Conservation (phyloP, 2,888 invertebrate species). For the Nineta flava region DNA sequence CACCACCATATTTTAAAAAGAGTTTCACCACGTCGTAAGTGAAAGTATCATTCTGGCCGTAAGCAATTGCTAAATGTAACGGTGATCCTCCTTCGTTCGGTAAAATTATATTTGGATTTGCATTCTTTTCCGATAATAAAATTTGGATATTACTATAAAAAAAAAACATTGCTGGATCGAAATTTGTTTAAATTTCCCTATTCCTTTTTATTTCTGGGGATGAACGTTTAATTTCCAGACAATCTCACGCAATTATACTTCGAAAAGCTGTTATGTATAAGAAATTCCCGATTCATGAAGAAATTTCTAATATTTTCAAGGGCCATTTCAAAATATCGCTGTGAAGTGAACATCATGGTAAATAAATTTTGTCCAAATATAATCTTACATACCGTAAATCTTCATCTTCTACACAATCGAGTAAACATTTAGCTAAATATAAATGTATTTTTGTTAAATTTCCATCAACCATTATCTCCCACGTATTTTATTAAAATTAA, state of each 20-base stretch:
- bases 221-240: too few relatives aligned
- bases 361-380: too few relatives aligned
- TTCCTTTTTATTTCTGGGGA: too few relatives aligned
- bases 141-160: slow-evolving; percentile 28
- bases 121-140: slow-evolving; percentile 31
- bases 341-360: too few relatives aligned
- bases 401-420: slow-evolving; percentile 46
- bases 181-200: too few relatives aligned
- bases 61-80: slow-evolving; percentile 56
- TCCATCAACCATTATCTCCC: not conserved
- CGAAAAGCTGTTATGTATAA: too few relatives aligned
- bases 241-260: too few relatives aligned
- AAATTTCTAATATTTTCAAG: too few relatives aligned
- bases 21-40: slow-evolving; percentile 45
- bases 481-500: too few relatives aligned
- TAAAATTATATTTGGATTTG: slow-evolving; percentile 53
- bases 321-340: too few relatives aligned
- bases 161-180: too few relatives aligned
- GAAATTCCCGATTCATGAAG: too few relatives aligned
- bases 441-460: not conserved
- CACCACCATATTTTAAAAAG: slow-evolving; percentile 50
- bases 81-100: slow-evolving; percentile 56
- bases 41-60: slow-evolving; percentile 46
- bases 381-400: slow-evolving; percentile 38
- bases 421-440: slow-evolving; percentile 30